A percentile compares a stretch with the other conserved stretches of the same genome.
Evolutionary conservation across 2,888 invertebrate genomes (phyloP).

Genomic region (Eilema sororculum): DNA sequence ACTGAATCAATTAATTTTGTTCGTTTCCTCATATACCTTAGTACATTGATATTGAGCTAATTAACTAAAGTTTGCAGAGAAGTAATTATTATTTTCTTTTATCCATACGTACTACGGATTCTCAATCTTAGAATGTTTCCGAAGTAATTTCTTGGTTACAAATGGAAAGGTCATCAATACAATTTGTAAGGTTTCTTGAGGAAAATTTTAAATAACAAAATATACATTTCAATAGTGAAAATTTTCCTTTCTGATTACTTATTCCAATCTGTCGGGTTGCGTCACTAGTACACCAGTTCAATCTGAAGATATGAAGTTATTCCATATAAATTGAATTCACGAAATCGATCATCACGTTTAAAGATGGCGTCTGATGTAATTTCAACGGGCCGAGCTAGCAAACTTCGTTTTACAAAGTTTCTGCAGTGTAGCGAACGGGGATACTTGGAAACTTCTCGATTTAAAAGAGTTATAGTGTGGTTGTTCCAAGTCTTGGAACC

Average conservation of each 20-base stretch:
- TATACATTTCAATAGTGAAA: conserved; percentile 28
- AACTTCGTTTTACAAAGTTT: conserved; percentile 25
- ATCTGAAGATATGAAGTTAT: conserved; percentile 32
- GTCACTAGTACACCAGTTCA: background rate
- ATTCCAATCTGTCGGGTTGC: background rate
- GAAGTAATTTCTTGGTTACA: too few species aligned
- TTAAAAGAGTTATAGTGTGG: background rate
- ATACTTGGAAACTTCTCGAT: conserved; percentile 1
- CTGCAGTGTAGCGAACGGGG: background rate
- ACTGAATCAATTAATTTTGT: too few species aligned
- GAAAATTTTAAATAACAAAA: background rate
- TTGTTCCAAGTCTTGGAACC: background rate
- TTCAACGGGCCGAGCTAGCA: conserved; percentile 15
- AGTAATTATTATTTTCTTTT: too few species aligned
- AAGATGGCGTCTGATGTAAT: conserved; percentile 34
- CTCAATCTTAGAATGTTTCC: too few species aligned
- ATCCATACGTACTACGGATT: too few species aligned
- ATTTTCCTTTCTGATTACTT: conserved; percentile 15
- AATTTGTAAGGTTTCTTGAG: background rate
- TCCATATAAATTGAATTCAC: conserved; percentile 40
- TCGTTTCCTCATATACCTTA: too few species aligned
- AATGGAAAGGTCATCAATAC: too few species aligned
- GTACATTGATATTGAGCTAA: too few species aligned
- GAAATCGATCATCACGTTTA: conserved; percentile 27
- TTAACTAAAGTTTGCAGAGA: too few species aligned